Conservation (phyloP, 2,113 vertebrate genomes). For the Procavia capensis region DNA sequence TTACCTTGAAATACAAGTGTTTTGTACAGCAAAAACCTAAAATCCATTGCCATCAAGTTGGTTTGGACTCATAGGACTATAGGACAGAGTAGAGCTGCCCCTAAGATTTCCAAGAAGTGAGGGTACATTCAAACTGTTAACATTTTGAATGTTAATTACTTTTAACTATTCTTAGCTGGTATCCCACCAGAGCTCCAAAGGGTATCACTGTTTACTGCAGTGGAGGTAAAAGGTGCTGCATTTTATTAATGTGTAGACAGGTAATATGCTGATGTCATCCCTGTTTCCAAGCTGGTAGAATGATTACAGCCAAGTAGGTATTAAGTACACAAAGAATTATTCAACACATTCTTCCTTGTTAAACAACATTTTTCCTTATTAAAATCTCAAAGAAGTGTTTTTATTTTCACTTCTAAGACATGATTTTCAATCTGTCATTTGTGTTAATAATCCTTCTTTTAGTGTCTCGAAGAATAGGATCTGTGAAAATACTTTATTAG, state of each 20-base stretch:
- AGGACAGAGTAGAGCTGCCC: too few species aligned
- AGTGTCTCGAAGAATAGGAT: not conserved
- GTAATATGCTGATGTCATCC: not conserved
- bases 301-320: not conserved
- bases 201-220: not conserved
- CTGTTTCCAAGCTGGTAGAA: not conserved
- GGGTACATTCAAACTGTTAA: too few species aligned
- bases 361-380: not conserved
- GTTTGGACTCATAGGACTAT: too few species aligned
- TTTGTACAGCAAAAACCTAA: not conserved
- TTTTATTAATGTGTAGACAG: not conserved
- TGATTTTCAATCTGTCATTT: not conserved
- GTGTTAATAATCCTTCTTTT: conserved; percentile 14
- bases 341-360: not conserved
- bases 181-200: too few species aligned
- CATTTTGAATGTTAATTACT: too few species aligned
- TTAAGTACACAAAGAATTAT: not conserved
- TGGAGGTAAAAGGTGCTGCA: not conserved
- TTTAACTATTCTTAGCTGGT: too few species aligned
- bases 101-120: too few species aligned
- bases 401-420: not conserved
- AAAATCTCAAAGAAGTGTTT: not conserved
- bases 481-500: not conserved
- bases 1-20: not conserved
- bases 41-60: too few species aligned